Evolutionary conservation across 53 echinoderm and acorn worm species (phyloP), one percentile per base, ranked within the genome.

Genomic region (Pentamera pediparva): DNA sequence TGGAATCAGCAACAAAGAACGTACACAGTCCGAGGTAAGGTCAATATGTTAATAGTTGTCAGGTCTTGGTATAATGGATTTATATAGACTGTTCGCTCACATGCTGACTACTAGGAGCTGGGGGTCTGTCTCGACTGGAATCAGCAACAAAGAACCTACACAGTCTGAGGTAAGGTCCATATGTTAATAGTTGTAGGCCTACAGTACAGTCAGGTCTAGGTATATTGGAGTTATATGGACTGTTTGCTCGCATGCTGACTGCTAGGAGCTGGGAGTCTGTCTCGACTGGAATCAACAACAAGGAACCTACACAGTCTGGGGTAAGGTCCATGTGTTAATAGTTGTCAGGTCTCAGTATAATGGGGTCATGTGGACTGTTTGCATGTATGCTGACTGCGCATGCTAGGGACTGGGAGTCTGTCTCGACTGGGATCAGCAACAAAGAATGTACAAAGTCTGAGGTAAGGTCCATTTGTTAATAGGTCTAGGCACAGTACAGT

Each of bases 191-290:
- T n/a, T n/a, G n/a, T n/a, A n/a, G n/a, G n/a, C n/a, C n/a, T n/a
- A n/a, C 72, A 56, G 37, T 90, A 91, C 56, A 83, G 91, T 61
- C 47, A 74, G 55, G 86, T 77, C 67, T 98, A 27, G 98, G 98
- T 19, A 89, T 89, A 39, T 91, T 91, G 35, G 84, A 98, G 9
- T 65, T 98, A 78, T 92, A 98, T 70, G 89, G 86, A 11, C 53
- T 98, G 57, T 98, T 98, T 89, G 88, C 98, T 29, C 91, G 98
- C 39, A 89, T 98, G 91, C 35, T 98, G 56, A 98, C 98, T n/a
- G 91, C 91, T 0, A 88, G 98, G 26, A 88, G 88, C 30, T 98
- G 98, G 98, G 79, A 86, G 18, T 60, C 81, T 12, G 82, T 98
- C 62, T 57, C 91, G 0, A 80, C 69, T n/a, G 98, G 98, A 3